phyloP scores from a whole-genome alignment of 2,888 invertebrate species.

The Thysanoteuthis rhombus region DNA sequence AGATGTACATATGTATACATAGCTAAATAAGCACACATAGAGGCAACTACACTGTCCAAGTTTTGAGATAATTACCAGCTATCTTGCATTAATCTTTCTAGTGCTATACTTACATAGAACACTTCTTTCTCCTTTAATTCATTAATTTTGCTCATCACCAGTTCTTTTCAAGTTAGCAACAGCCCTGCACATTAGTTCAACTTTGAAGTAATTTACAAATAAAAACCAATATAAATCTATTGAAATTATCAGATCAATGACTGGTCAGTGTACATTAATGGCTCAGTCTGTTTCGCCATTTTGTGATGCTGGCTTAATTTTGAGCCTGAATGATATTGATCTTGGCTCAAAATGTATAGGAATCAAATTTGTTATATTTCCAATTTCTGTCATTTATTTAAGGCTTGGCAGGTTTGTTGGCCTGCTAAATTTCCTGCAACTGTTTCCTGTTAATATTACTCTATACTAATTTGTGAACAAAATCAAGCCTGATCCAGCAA shows the following conservation, averaged over 20 bases:
- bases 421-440: neutral
- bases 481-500: neutral
- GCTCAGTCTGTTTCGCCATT: neutral
- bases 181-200: no score
- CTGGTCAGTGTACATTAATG: neutral
- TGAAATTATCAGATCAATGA: neutral
- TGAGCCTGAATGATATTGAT: slow-evolving; percentile 12
- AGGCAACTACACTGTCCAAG: no score
- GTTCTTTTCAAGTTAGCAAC: no score
- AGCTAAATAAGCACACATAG: no score
- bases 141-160: no score
- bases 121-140: no score
- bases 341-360: neutral
- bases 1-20: no score
- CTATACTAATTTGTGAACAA: neutral
- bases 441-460: neutral
- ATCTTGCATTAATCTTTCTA: no score
- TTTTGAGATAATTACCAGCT: no score
- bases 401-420: neutral
- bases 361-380: neutral
- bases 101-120: no score
- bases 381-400: neutral
- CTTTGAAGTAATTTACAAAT: no score
- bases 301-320: neutral
- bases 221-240: neutral